phyloP scores from a whole-genome alignment of 2,888 invertebrate genomes.

The Melolontha melolontha region DNA sequence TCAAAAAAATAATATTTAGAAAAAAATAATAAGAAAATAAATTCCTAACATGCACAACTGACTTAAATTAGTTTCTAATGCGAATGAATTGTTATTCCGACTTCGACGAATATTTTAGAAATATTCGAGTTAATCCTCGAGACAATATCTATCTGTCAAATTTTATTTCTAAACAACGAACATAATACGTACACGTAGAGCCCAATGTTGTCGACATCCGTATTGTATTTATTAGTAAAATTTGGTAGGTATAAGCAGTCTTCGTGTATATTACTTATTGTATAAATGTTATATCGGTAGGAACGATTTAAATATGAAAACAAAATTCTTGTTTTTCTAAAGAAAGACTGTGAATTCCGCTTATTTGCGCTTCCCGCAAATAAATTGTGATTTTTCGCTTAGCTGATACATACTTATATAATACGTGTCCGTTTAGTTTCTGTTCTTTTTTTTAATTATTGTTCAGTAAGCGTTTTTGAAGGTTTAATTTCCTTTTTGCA shows the following conservation, averaged over 20 bases:
- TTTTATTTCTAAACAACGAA: slow-evolving; percentile 42
- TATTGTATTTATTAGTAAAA: slow-evolving; percentile 49
- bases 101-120: slow-evolving; percentile 59
- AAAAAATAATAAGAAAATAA: slow-evolving; percentile 26
- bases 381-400: slow-evolving; percentile 43
- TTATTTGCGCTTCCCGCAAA: slow-evolving; percentile 47
- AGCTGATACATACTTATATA: slow-evolving; percentile 21
- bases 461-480: slow-evolving; percentile 48
- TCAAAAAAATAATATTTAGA: slow-evolving; percentile 12
- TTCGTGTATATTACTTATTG: slow-evolving; percentile 29
- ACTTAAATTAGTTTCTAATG: slow-evolving; percentile 10
- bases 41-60: slow-evolving; percentile 1
- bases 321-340: neutral
- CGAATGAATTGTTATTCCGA: slow-evolving; percentile 35
- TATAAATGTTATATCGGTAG: slow-evolving; percentile 18
- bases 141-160: slow-evolving; percentile 47
- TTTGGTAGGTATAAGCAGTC: slow-evolving; percentile 57
- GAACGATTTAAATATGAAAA: slow-evolving; percentile 17
- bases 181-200: slow-evolving; percentile 60
- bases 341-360: slow-evolving; percentile 40
- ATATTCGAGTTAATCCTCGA: slow-evolving; percentile 54
- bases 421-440: slow-evolving; percentile 10
- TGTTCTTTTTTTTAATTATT: slow-evolving; percentile 38
- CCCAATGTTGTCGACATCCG: slow-evolving; percentile 42
- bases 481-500: slow-evolving; percentile 50